Evolutionary conservation across 2,113 vertebrate genomes (phyloP).

Genomic region (Gymnogyps californianus): DNA sequence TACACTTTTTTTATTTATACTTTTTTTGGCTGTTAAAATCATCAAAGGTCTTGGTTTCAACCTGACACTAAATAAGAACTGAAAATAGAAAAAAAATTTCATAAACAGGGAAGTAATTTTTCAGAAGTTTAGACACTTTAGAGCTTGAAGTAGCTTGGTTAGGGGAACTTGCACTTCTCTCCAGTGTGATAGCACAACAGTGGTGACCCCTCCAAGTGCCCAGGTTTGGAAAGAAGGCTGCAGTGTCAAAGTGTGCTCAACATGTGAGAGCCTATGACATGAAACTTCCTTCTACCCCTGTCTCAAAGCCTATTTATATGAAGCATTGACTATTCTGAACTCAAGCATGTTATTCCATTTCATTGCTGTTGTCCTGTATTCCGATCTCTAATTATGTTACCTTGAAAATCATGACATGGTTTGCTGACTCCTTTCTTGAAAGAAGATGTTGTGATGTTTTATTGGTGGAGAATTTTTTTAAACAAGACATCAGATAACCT

Average conservation of each 20-base stretch:
- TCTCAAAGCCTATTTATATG: neutral
- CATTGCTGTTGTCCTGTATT: neutral
- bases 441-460: neutral
- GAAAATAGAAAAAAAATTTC: neutral
- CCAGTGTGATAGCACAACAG: neutral
- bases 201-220: neutral
- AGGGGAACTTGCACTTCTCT: neutral
- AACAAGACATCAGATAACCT: neutral
- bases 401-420: neutral
- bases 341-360: neutral
- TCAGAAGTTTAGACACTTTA: neutral
- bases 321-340: neutral
- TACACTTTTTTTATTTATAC: neutral
- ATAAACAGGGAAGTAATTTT: neutral
- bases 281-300: neutral
- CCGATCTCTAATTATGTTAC: neutral
- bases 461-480: neutral
- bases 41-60: neutral
- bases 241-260: neutral
- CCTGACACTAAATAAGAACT: neutral
- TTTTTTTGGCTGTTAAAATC: neutral
- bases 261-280: neutral
- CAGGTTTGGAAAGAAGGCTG: neutral
- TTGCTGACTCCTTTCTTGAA: neutral
- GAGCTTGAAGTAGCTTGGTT: neutral